Evolutionary conservation across 2,888 invertebrate genomes (phyloP).

Genomic region (Mechanitis messenoides): DNA sequence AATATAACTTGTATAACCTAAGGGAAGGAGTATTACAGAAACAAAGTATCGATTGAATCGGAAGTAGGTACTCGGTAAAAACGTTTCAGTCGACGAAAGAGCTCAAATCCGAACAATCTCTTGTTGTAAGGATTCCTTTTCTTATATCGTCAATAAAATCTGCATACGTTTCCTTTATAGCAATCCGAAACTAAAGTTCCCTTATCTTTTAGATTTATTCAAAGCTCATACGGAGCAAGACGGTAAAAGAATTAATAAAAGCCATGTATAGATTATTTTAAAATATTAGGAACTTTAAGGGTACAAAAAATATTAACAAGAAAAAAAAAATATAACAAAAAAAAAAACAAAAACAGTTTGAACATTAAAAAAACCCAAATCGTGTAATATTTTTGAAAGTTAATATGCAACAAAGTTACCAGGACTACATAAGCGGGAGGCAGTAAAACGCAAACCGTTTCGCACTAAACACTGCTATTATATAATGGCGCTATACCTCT

Average conservation of each 20-base stretch:
- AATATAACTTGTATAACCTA: not conserved
- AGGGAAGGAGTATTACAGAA: slow-evolving; percentile 4
- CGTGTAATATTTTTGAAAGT: not conserved
- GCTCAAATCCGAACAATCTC: slow-evolving; percentile 28
- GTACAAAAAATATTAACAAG: no score
- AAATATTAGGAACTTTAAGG: no score
- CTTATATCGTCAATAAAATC: slow-evolving; percentile 48
- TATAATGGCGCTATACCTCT: slow-evolving; percentile 22
- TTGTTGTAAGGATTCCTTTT: slow-evolving; percentile 37
- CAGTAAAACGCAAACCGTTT: slow-evolving; percentile 20
- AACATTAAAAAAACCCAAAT: not conserved
- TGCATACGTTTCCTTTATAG: slow-evolving; percentile 41
- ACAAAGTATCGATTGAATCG: slow-evolving; percentile 1
- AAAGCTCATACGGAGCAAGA: not conserved
- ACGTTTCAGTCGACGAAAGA: slow-evolving; percentile 11
- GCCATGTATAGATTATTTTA: no score
- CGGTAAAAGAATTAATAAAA: no score
- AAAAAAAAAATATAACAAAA: no score
- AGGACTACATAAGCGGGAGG: slow-evolving; percentile 26
- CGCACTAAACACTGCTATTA: slow-evolving; percentile 8
- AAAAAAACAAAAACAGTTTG: not conserved
- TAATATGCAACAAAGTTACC: slow-evolving; percentile 19
- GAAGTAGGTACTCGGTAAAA: not conserved
- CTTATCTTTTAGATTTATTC: slow-evolving; percentile 21
- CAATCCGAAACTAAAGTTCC: slow-evolving; percentile 30